Conservation (phyloP, 2,113 vertebrate species). For the Apteryx owenii region DNA sequence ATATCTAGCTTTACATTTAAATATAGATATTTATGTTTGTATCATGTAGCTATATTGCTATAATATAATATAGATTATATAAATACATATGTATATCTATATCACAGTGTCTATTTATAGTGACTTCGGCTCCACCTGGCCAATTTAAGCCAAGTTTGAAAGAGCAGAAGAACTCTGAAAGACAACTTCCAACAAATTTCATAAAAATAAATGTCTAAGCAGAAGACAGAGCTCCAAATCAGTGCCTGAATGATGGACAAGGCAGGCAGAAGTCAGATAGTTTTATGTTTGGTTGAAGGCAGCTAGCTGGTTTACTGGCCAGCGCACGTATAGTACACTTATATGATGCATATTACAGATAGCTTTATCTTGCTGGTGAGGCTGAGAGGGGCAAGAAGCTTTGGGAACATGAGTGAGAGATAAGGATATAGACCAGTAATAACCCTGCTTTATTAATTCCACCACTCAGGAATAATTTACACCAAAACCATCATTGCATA, state of each 20-base stretch:
- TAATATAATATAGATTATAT: too few species aligned
- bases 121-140: not conserved
- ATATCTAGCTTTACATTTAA: not conserved
- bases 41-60: not conserved
- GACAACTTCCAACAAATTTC: not conserved
- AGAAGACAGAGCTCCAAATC: not conserved
- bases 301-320: not conserved
- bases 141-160: not conserved
- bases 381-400: not conserved
- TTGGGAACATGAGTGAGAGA: not conserved
- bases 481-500: not conserved
- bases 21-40: not conserved
- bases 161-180: not conserved
- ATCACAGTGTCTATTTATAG: not conserved
- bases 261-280: not conserved
- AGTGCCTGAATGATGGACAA: not conserved
- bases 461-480: not conserved
- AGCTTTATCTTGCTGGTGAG: not conserved
- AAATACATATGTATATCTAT: too few species aligned
- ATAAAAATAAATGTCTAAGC: not conserved
- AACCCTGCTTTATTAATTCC: not conserved
- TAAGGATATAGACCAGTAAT: accelerated
- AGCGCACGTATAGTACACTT: not conserved
- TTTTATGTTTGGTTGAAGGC: not conserved
- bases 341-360: accelerated